These are phyloP conservation scores for Pachycephala philippinensis DNA, from an alignment of 2,113 vertebrate species.

Conservation along the genomic window DNA sequence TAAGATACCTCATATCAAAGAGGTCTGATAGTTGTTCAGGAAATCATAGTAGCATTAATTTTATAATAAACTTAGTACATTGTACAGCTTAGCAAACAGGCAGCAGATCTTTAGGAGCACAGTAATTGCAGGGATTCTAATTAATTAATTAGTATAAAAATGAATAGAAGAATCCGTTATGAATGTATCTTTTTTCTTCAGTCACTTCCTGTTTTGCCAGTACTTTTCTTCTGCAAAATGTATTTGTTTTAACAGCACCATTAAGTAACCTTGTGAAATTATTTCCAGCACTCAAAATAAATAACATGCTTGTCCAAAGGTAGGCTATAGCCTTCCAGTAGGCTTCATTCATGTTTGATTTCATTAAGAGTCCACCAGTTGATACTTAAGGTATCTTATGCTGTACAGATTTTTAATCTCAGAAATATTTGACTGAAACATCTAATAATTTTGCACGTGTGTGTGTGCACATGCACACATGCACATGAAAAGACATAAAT, in stretches of 20 bases:
- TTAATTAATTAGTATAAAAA: conserved; percentile 32
- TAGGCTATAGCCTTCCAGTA: background rate
- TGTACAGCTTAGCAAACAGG: background rate
- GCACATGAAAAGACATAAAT: background rate
- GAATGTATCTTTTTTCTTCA: background rate
- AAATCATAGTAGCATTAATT: background rate
- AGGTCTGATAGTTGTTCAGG: background rate
- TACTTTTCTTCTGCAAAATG: conserved; percentile 15
- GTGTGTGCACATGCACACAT: background rate
- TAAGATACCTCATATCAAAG: background rate
- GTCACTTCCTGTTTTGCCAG: background rate
- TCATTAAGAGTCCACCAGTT: background rate
- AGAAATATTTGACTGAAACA: background rate
- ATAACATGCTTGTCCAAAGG: background rate
- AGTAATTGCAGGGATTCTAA: background rate
- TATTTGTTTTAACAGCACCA: background rate
- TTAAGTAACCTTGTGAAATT: conserved; percentile 1
- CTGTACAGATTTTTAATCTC: background rate
- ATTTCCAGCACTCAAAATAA: conserved; percentile 51
- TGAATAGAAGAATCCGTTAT: background rate
- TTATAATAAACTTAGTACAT: background rate
- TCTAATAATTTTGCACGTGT: background rate
- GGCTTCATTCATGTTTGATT: conserved; percentile 8
- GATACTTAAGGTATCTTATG: background rate
- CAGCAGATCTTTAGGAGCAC: background rate